Conservation (phyloP, 2,113 vertebrate species). For the Danio rerio region GRCz12tu NC_133188.1:40701001-40701500, state of each 20-base stretch:
- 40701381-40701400: slow-evolving; percentile 1
- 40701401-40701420: slow-evolving; percentile 7
- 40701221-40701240: slow-evolving; percentile 27
- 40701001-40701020: slow-evolving; percentile 54
- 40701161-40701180: slow-evolving; percentile 20
- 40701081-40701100: neutral
- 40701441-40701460: slow-evolving; percentile 39
- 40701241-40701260: slow-evolving; percentile 53
- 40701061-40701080: neutral
- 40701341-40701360: slow-evolving; percentile 35
- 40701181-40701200: slow-evolving; percentile 34
- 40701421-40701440: slow-evolving; percentile 24
- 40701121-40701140: slow-evolving; percentile 26
- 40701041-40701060: neutral
- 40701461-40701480: slow-evolving; percentile 20
- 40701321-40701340: slow-evolving; percentile 43
- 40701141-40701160: slow-evolving; percentile 7
- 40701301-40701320: slow-evolving; percentile 29
- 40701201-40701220: slow-evolving; percentile 43
- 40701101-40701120: slow-evolving; percentile 43
- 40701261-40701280: slow-evolving; percentile 54
- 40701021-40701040: slow-evolving; percentile 36
- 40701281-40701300: slow-evolving; percentile 33
- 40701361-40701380: slow-evolving; percentile 47
- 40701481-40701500: slow-evolving; percentile 40